Conservation (phyloP, 1,140 invertebrate species). For the Drosophila varians region DNA sequence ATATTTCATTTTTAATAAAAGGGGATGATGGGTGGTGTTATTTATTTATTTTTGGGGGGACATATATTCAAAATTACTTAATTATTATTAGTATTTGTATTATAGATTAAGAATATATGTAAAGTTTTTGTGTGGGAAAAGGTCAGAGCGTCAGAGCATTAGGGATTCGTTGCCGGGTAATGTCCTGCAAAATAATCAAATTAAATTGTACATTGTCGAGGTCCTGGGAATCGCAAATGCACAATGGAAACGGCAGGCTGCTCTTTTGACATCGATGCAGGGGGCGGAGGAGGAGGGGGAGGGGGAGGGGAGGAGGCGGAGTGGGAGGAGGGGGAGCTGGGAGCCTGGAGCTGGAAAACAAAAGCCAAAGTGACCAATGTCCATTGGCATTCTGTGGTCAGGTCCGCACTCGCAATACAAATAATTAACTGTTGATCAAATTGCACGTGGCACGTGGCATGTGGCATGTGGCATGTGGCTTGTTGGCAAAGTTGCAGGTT, state of each 20-base stretch:
- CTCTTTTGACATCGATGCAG: neutral
- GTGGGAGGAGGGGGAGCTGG: no score
- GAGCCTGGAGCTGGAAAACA: neutral
- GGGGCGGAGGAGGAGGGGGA: neutral
- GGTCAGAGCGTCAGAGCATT: neutral
- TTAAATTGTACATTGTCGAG: neutral
- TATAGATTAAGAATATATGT: neutral
- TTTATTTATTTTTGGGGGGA: no score
- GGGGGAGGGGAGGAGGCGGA: no score
- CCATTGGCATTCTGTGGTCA: neutral
- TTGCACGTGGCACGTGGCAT: neutral
- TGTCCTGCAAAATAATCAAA: constrained; percentile 1
- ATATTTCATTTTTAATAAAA: neutral
- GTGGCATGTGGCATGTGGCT: neutral
- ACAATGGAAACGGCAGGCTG: constrained; percentile 1
- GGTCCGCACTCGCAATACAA: neutral
- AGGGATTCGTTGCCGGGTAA: neutral
- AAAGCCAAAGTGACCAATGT: neutral
- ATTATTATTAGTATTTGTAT: no score
- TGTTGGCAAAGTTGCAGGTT: neutral
- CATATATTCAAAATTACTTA: no score
- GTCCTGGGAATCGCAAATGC: neutral
- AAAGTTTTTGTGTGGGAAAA: neutral
- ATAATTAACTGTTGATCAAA: constrained; percentile 5
- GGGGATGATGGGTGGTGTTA: no score